Evolutionary conservation across 2,797 vertebrate species (phyloP).

Genomic region (Gymnothorax reevesii): DNA sequence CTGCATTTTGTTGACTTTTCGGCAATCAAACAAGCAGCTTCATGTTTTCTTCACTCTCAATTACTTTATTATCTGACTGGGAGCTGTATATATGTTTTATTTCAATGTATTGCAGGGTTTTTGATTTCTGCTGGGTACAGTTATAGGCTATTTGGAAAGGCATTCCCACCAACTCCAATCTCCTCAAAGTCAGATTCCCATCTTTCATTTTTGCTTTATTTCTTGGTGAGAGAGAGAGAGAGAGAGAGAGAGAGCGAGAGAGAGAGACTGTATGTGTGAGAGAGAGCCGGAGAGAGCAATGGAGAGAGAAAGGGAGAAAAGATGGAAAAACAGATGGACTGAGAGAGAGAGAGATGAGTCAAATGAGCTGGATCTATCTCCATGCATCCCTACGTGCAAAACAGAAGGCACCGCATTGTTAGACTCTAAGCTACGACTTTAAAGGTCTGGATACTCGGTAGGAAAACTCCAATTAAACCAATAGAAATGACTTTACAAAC

Average conservation of each 20-base stretch:
- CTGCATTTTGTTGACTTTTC: not conserved
- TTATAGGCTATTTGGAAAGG: not conserved
- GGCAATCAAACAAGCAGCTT: not conserved
- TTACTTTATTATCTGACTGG: not conserved
- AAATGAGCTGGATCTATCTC: not conserved
- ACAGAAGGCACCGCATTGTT: not conserved
- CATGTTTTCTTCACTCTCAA: not conserved
- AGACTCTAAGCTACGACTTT: not conserved
- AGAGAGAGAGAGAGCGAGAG: not conserved
- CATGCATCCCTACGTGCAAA: not conserved
- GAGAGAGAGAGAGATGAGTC: too few relatives aligned
- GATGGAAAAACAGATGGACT: too few relatives aligned
- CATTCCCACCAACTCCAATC: not conserved
- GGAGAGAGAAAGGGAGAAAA: too few relatives aligned
- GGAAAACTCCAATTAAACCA: slow-evolving; percentile 15
- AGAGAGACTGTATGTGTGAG: too few relatives aligned
- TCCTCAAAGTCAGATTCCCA: not conserved
- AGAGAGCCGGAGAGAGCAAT: not conserved
- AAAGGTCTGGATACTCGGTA: not conserved
- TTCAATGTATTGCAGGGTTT: not conserved
- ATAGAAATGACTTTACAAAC: not conserved
- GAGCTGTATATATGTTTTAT: slow-evolving; percentile 7
- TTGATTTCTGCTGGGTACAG: not conserved
- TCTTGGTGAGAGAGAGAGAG: not conserved
- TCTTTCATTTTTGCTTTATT: not conserved